phyloP scores from a whole-genome alignment of 2,797 vertebrate species.

The Micrastur ruficollis region DNA sequence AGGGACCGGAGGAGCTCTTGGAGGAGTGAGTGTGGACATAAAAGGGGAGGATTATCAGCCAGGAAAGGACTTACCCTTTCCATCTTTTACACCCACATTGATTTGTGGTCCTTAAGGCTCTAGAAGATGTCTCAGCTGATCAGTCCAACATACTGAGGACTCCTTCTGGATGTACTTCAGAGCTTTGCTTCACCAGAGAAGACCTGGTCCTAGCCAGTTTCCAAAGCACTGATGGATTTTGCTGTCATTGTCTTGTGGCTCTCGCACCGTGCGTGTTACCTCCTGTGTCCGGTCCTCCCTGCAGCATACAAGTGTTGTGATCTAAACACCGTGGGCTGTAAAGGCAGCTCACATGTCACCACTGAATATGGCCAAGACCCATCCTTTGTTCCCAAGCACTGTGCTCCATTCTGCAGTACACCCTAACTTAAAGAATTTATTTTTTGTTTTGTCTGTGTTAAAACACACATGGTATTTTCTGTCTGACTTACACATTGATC shows the following conservation, averaged over 20 bases:
- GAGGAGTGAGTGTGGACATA: not conserved
- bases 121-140: not conserved
- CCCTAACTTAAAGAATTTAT: not conserved
- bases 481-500: too few relatives aligned
- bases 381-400: not conserved
- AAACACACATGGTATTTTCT: not conserved
- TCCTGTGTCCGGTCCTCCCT: fast-evolving
- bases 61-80: not conserved
- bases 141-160: not conserved
- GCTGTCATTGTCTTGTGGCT: not conserved
- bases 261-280: fast-evolving
- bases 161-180: not conserved
- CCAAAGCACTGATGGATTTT: not conserved
- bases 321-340: not conserved
- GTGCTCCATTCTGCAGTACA: not conserved
- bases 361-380: not conserved
- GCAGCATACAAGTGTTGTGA: fast-evolving
- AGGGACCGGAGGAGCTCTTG: not conserved
- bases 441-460: not conserved
- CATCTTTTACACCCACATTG: not conserved
- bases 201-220: not conserved
- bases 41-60: not conserved
- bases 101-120: not conserved
- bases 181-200: not conserved
- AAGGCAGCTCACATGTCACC: not conserved